Percentiles rank a stretch among this genome's conserved stretches.
phyloP scores from a whole-genome alignment of 2,888 invertebrate genomes.

The Xanthorhoe designata region DNA sequence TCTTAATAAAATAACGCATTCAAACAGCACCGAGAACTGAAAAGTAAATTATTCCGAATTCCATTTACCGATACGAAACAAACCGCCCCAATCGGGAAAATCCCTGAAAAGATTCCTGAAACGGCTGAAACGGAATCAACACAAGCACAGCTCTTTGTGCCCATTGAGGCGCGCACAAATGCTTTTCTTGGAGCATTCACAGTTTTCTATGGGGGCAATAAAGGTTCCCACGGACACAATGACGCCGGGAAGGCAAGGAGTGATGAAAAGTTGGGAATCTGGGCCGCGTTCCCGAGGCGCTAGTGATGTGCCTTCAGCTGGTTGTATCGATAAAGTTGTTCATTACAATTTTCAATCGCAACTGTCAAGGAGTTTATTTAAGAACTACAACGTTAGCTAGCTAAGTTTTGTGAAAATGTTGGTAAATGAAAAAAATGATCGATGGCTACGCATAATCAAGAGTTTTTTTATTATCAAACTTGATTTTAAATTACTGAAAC shows the following conservation, averaged over 20 bases:
- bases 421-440: too few species aligned
- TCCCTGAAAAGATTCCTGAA: constrained; percentile 63
- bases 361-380: too few species aligned
- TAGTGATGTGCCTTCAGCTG: constrained; percentile 59
- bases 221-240: constrained; percentile 85
- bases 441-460: too few species aligned
- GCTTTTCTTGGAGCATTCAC: constrained; percentile 83
- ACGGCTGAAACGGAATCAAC: constrained; percentile 64
- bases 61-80: constrained; percentile 82
- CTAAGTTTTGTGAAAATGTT: too few species aligned
- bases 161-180: constrained; percentile 79
- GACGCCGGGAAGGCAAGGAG: constrained; percentile 72
- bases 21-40: constrained; percentile 46
- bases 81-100: constrained; percentile 72
- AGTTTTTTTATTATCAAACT: too few species aligned
- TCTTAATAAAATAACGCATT: background rate
- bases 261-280: constrained; percentile 84
- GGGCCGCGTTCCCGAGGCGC: constrained; percentile 76
- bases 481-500: too few species aligned
- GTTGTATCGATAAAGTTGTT: background rate
- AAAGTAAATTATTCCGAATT: constrained; percentile 79
- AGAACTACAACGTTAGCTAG: too few species aligned
- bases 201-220: constrained; percentile 84
- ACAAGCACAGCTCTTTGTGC: constrained; percentile 69
- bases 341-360: background rate